These are phyloP conservation scores for Sitobion miscanthi DNA, from an alignment of 1,140 invertebrate genomes.

Conservation along the genomic window DNA sequence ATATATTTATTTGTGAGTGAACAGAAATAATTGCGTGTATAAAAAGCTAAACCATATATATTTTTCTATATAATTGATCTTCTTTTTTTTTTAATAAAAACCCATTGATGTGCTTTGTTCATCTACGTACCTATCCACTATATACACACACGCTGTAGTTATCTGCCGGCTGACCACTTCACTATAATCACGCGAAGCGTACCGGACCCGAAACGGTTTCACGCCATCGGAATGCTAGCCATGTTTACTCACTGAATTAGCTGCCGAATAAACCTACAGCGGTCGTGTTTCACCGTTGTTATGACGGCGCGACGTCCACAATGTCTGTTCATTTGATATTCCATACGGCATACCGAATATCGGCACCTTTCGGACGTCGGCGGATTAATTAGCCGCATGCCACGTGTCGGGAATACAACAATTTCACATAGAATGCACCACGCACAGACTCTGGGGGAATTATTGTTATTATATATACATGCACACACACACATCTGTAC, in stretches of 20 bases:
- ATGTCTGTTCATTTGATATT: constrained; percentile 34
- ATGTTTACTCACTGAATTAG: constrained; percentile 1
- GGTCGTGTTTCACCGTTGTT: neutral
- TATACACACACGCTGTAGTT: neutral
- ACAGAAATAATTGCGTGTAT: neutral
- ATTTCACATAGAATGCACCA: neutral
- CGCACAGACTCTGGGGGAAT: neutral
- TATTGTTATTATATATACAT: constrained; percentile 25
- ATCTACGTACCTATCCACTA: neutral
- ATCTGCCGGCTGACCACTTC: neutral
- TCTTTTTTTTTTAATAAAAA: neutral
- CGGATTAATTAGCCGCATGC: constrained; percentile 50
- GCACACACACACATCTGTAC: neutral
- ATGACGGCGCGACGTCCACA: neutral
- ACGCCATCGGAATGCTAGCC: neutral
- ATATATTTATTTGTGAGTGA: neutral
- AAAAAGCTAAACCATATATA: neutral
- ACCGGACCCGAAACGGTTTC: neutral
- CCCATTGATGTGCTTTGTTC: neutral
- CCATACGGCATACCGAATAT: constrained; percentile 13
- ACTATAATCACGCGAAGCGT: neutral
- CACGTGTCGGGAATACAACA: constrained; percentile 47
- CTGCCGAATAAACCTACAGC: neutral
- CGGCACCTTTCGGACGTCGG: constrained; percentile 47
- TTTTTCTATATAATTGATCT: neutral